phyloP scores from a whole-genome alignment of 2,888 invertebrate genomes.

The Dasysyrphus albostriatus region DNA sequence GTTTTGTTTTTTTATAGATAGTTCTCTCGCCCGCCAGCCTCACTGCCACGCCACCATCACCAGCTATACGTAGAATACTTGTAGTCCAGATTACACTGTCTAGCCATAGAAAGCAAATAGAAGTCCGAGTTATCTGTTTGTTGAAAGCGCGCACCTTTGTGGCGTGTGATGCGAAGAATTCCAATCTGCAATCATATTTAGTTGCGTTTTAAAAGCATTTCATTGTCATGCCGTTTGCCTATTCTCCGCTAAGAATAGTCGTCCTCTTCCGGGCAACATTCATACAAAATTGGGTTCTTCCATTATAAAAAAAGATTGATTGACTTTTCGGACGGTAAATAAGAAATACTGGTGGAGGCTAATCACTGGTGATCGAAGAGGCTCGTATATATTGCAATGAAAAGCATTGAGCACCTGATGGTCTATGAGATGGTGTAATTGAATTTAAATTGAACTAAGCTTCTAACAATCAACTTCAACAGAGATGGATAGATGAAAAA shows the following conservation, averaged over 20 bases:
- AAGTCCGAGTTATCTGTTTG: conserved; percentile 49
- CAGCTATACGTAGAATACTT: not conserved
- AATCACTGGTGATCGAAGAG: not conserved
- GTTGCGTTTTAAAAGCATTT: conserved; percentile 56
- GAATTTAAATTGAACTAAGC: conserved; percentile 11
- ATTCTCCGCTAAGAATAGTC: too few relatives aligned
- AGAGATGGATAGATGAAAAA: too few relatives aligned
- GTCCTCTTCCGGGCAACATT: not conserved
- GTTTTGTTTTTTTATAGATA: too few relatives aligned
- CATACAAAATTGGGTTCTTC: conserved; percentile 33
- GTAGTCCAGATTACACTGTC: conserved; percentile 34
- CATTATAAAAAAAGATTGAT: conserved; percentile 11
- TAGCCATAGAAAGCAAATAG: conserved; percentile 67
- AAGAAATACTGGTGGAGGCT: too few relatives aligned
- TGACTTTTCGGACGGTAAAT: conserved; percentile 29
- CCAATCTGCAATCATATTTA: conserved; percentile 57
- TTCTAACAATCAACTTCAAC: not conserved
- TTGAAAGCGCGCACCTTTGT: conserved; percentile 50
- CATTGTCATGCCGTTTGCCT: conserved; percentile 39
- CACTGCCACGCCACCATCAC: too few relatives aligned
- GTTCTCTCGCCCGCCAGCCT: too few relatives aligned
- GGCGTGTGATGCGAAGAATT: conserved; percentile 48
- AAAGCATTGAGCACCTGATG: conserved; percentile 40
- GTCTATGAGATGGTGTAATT: conserved; percentile 13
- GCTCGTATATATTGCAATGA: not conserved